These are phyloP conservation scores for Hypercompe scribonia DNA, from an alignment of 2,888 invertebrate species.

Conservation along the genomic window DNA sequence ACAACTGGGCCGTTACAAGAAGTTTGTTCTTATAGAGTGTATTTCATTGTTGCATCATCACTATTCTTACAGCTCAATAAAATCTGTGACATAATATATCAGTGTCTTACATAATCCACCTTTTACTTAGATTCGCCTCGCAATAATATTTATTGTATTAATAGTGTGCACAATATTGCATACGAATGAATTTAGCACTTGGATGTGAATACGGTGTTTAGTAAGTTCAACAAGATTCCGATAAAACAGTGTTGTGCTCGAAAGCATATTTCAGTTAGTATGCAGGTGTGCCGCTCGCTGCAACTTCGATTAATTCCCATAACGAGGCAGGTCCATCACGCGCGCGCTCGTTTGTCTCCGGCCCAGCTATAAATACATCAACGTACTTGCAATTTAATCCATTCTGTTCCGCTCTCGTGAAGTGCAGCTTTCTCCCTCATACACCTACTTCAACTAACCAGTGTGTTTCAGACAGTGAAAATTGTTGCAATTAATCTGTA, in stretches of 20 bases:
- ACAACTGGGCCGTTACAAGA: neutral
- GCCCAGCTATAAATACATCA: slow-evolving; percentile 86
- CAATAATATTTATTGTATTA: slow-evolving; percentile 38
- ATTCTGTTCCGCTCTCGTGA: slow-evolving; percentile 78
- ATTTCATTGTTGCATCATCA: neutral
- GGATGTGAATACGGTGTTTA: slow-evolving; percentile 27
- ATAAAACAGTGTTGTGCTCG: slow-evolving; percentile 52
- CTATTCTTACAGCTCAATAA: slow-evolving; percentile 11
- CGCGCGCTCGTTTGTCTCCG: slow-evolving; percentile 84
- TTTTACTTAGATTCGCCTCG: slow-evolving; percentile 36
- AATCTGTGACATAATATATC: slow-evolving; percentile 22
- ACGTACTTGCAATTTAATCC: slow-evolving; percentile 86
- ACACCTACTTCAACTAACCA: slow-evolving; percentile 53
- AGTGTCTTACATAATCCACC: slow-evolving; percentile 33
- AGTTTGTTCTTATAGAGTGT: neutral
- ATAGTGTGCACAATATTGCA: slow-evolving; percentile 3
- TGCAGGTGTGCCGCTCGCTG: slow-evolving; percentile 81
- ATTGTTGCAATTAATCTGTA: slow-evolving; percentile 76
- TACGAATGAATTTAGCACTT: slow-evolving; percentile 29
- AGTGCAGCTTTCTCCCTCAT: slow-evolving; percentile 65
- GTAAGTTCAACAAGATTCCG: slow-evolving; percentile 42
- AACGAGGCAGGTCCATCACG: slow-evolving; percentile 86
- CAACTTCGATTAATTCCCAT: slow-evolving; percentile 86
- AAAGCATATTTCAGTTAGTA: slow-evolving; percentile 78
- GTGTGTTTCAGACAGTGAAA: slow-evolving; percentile 72